Evolutionary conservation across 2,797 vertebrate genomes (phyloP).

Genomic region (Calcarius lapponicus): DNA sequence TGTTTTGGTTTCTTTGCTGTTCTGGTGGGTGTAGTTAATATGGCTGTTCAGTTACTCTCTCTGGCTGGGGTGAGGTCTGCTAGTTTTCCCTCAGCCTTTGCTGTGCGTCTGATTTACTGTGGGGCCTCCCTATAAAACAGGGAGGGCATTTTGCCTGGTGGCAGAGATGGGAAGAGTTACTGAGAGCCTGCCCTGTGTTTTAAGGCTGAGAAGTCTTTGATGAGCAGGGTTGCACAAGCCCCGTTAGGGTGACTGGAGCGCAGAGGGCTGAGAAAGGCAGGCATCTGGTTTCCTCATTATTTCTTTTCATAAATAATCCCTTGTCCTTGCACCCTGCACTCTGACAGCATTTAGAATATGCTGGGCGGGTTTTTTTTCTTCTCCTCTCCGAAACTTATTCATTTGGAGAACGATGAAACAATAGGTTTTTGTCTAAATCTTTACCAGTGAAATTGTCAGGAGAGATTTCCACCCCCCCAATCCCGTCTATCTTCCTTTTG

Average conservation of each 20-base stretch:
- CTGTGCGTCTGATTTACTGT: neutral
- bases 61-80: neutral
- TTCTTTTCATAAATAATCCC: slow-evolving; percentile 49
- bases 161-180: neutral
- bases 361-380: neutral
- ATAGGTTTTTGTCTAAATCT: slow-evolving; percentile 68
- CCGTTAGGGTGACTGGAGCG: neutral
- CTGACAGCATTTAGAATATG: slow-evolving; percentile 37
- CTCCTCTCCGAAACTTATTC: neutral
- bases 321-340: slow-evolving; percentile 48
- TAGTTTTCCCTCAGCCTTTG: neutral
- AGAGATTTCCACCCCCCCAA: slow-evolving; percentile 55
- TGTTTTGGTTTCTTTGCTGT: neutral
- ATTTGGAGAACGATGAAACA: slow-evolving; percentile 47
- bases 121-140: neutral
- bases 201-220: neutral
- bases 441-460: slow-evolving; percentile 63
- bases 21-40: neutral
- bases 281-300: slow-evolving; percentile 44
- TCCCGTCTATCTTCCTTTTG: slow-evolving; percentile 70
- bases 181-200: neutral
- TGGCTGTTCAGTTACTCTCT: neutral
- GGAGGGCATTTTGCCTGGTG: neutral
- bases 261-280: slow-evolving; percentile 46
- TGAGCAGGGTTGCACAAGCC: neutral